phyloP scores from a whole-genome alignment of 2,888 invertebrate species.

The Epirrhoe tristata region DNA sequence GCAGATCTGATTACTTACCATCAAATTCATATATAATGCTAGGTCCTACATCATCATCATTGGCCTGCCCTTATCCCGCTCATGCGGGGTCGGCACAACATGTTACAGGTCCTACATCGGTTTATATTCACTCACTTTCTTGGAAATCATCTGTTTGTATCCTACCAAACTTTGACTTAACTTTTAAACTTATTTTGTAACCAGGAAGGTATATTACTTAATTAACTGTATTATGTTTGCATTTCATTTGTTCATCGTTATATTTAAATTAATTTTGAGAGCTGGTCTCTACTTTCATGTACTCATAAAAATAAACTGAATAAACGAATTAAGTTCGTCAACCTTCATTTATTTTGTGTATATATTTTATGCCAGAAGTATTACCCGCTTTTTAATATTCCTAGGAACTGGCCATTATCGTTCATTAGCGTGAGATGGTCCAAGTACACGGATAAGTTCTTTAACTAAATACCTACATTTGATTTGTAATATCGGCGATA shows the following conservation, averaged over 20 bases:
- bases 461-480: conserved; percentile 66
- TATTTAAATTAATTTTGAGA: conserved; percentile 67
- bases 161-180: conserved; percentile 18
- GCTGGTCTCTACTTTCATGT: conserved; percentile 82
- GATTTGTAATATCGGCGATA: conserved; percentile 69
- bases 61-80: too few relatives aligned
- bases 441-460: conserved; percentile 68
- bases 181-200: conserved; percentile 27
- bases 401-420: conserved; percentile 43
- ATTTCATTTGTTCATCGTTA: conserved; percentile 72
- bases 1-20: conserved; percentile 47
- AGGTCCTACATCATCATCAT: conserved; percentile 5
- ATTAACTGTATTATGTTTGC: conserved; percentile 74
- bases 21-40: conserved; percentile 20
- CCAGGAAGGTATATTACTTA: conserved; percentile 60
- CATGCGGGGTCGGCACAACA: too few relatives aligned
- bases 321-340: conserved; percentile 64
- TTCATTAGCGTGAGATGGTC: conserved; percentile 59
- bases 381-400: conserved; percentile 29
- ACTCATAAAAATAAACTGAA: conserved; percentile 74
- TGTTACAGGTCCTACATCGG: conserved; percentile 5
- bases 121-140: conserved; percentile 24
- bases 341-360: conserved; percentile 56
- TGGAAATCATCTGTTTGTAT: conserved; percentile 18
- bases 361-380: conserved; percentile 46